Percentiles rank a stretch among this genome's conserved stretches.
Conservation (phyloP, 2,797 vertebrate genomes). For the Mycteria americana region DNA sequence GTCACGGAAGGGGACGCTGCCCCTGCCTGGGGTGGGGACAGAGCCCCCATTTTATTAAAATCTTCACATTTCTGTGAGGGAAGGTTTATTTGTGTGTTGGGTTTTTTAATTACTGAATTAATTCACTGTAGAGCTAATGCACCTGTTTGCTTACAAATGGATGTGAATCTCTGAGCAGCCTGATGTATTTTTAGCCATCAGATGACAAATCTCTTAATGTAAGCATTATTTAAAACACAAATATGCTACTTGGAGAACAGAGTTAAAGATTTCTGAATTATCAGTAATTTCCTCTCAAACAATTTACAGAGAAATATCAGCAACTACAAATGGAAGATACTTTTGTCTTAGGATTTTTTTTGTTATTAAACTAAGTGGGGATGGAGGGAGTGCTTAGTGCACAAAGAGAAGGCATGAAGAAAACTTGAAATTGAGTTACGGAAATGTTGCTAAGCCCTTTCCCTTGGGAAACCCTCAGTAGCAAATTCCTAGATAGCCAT, state of each 20-base stretch:
- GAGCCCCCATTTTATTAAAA: not conserved
- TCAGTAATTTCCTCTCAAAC: not conserved
- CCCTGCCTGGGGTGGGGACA: not conserved
- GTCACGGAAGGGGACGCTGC: fast-evolving
- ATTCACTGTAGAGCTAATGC: not conserved
- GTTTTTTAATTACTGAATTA: not conserved
- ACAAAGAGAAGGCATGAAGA: not conserved
- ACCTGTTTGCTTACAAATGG: not conserved
- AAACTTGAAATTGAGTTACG: not conserved
- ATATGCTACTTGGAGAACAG: not conserved
- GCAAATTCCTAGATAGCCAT: not conserved
- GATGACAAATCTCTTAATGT: not conserved
- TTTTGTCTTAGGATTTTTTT: not conserved
- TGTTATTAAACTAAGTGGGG: not conserved
- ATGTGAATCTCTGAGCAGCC: not conserved
- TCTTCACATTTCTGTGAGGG: not conserved
- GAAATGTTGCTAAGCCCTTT: not conserved
- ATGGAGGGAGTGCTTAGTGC: fast-evolving
- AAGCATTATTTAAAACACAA: not conserved
- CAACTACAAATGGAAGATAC: not conserved
- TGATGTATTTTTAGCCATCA: not conserved
- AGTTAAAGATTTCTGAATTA: not conserved
- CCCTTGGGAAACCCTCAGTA: not conserved
- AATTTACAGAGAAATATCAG: not conserved
- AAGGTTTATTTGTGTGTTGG: not conserved